Evolutionary conservation across 2,113 vertebrate species (phyloP).

Genomic region (Indri indri): DNA sequence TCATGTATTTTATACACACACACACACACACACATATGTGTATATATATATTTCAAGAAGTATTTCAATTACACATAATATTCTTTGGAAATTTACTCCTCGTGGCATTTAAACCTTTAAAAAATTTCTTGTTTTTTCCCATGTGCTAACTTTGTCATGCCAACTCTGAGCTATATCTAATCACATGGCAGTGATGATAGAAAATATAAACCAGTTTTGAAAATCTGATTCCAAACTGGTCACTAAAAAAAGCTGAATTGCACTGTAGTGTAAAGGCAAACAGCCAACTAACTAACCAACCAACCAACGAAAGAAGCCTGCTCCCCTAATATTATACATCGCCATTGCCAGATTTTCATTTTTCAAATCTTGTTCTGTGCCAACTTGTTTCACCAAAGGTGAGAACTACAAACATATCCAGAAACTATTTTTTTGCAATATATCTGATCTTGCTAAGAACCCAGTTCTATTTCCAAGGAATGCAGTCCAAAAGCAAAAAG

Average conservation of each 20-base stretch:
- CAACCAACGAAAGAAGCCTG: neutral
- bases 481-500: neutral
- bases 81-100: neutral
- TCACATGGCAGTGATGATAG: neutral
- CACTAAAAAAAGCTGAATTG: neutral
- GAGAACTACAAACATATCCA: neutral
- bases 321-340: neutral
- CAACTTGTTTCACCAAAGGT: neutral
- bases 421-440: neutral
- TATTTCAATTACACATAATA: neutral
- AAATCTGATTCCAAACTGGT: neutral
- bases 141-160: neutral
- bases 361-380: neutral
- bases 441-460: neutral
- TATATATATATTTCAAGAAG: neutral
- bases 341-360: neutral
- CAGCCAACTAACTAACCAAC: neutral
- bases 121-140: neutral
- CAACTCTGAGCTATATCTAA: neutral
- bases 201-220: neutral
- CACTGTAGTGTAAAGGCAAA: neutral
- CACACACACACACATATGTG: neutral
- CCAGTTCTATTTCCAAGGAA: neutral
- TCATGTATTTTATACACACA: neutral
- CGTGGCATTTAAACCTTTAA: neutral